Base-by-base conservation (phyloP, 2,113 vertebrate species). In the Atlantisia rogersi region DNA sequence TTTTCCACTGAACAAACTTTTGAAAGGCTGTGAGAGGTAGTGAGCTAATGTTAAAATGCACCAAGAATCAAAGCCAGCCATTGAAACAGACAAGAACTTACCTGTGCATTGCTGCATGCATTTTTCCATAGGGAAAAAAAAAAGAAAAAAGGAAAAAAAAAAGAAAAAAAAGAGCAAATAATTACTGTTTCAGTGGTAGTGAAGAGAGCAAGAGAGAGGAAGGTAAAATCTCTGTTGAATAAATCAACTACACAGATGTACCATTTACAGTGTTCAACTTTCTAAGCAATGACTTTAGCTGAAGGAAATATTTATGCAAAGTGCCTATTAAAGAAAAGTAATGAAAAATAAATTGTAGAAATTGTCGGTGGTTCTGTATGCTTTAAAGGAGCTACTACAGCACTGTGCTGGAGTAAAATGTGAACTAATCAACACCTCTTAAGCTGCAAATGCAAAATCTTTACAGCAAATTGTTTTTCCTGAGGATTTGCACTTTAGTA, bases 1-100 rank as follows among this genome's bases (percentile, higher is more conserved):
- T 86, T 88, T 96, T 89, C 90, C 77, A 89, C 70, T 94, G 67
- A 92, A 37, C 70, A 96, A 96, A 96, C 90, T 92, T 77, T 92
- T 79, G 63, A 82, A 92, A 74, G 69, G 53, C 86, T 58, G 13
- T 35, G 76, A 94, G 79, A 76, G 67, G 88, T 89, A 62, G 82
- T 75, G 62, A 96, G 76, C 76, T 91, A 94, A 91, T 74, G 92
- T 84, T 94, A 78, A 94, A 86, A 81, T 86, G 48, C 37, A 73
- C 25, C 12, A 70, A 28, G 90, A 79, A 76, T 68, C 82, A 78
- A 95, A 88, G 82, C 26, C 35, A 84, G 52, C 48, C 53, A 68
- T 32, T 91, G 85, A 96, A 91, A 94, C 9, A 42, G 91, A 94
- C 52, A 91, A 65, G 83, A 80, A 48, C 35, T 62, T 92, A 89